Percentiles rank a stretch among this genome's conserved stretches.
phyloP scores from a whole-genome alignment of 2,797 vertebrate genomes.

The Chlorospingus semifuscus region DNA sequence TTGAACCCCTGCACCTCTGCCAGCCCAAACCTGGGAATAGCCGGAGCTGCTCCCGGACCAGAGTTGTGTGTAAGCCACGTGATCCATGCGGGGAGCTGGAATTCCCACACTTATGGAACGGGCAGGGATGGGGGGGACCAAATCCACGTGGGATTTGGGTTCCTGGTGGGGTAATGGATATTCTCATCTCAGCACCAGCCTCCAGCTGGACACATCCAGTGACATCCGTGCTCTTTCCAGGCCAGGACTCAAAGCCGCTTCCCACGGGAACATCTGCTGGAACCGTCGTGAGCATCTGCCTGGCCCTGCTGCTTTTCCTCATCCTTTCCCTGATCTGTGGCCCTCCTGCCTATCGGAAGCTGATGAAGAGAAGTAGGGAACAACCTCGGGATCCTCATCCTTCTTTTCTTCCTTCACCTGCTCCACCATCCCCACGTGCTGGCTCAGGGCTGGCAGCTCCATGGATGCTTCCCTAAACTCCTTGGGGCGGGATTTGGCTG shows the following conservation, averaged over 20 bases:
- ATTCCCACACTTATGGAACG: fast-evolving
- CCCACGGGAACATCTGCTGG: neutral
- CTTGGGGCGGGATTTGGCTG: neutral
- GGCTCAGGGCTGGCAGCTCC: neutral
- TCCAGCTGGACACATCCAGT: neutral
- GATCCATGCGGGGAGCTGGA: neutral
- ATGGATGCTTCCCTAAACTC: neutral
- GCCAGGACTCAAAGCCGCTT: slow-evolving; percentile 12
- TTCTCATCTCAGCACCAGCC: neutral
- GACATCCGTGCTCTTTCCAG: neutral
- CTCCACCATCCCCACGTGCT: fast-evolving
- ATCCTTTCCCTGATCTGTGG: slow-evolving; percentile 58
- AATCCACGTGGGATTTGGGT: neutral
- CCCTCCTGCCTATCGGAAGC: slow-evolving; percentile 61
- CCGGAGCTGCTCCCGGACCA: slow-evolving; percentile 24
- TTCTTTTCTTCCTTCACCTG: neutral
- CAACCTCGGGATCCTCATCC: neutral
- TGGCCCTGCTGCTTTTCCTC: slow-evolving; percentile 62
- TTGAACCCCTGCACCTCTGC: slow-evolving; percentile 45
- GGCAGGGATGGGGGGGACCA: neutral
- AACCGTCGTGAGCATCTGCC: slow-evolving; percentile 57
- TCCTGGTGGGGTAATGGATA: fast-evolving
- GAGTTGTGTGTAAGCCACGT: slow-evolving; percentile 51
- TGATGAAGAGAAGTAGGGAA: slow-evolving; percentile 75
- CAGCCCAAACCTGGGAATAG: fast-evolving